phyloP scores from a whole-genome alignment of 2,797 vertebrate species.

The Loris lydekkerianus region DNA sequence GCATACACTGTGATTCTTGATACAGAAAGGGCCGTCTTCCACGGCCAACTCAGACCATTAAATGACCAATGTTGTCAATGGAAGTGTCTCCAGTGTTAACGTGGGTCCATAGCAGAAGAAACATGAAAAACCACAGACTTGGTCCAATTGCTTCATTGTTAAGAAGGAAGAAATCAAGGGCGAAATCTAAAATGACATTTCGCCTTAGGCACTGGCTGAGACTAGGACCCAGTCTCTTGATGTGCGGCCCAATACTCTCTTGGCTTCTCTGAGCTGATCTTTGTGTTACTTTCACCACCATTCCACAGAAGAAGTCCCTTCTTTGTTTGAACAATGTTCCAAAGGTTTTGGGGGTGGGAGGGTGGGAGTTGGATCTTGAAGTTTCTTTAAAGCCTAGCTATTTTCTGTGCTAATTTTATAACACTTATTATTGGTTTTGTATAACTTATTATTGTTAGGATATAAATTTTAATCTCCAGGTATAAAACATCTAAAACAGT shows the following conservation, averaged over 20 bases:
- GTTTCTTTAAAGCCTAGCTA: background rate
- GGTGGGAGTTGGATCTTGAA: background rate
- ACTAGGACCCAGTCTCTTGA: background rate
- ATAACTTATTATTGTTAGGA: background rate
- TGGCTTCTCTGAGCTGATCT: background rate
- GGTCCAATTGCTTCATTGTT: background rate
- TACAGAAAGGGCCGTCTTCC: background rate
- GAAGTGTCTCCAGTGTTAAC: background rate
- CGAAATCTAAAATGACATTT: background rate
- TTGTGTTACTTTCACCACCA: background rate
- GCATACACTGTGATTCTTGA: background rate
- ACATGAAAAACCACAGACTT: background rate
- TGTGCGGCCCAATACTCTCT: accelerated
- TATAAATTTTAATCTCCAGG: background rate
- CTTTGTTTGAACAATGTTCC: background rate
- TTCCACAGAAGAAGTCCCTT: background rate
- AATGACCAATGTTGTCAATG: background rate
- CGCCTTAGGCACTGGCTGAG: background rate
- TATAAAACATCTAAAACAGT: background rate
- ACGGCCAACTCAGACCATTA: background rate
- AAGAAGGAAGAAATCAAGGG: background rate
- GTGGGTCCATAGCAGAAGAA: background rate
- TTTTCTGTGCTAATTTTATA: background rate
- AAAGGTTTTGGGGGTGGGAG: background rate
- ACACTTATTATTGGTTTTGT: background rate